These are phyloP conservation scores for Sclerodermus sp. DNA, from an alignment of 2,888 invertebrate genomes.

Conservation along the genomic window DNA sequence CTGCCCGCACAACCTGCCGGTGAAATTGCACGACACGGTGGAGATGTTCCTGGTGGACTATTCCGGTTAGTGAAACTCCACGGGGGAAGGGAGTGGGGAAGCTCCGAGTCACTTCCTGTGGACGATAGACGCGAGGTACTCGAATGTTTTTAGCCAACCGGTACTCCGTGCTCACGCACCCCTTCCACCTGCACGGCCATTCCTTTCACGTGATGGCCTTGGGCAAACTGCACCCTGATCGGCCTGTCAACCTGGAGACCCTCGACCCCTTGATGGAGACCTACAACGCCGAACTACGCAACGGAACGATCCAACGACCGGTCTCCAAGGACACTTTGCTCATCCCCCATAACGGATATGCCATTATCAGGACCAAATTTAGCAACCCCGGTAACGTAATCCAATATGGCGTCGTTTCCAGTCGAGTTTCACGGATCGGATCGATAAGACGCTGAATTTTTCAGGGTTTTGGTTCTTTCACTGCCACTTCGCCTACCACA, in stretches of 20 bases:
- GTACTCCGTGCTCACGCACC: slow-evolving; percentile 3
- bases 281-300: background rate
- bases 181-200: slow-evolving; percentile 10
- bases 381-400: slow-evolving; percentile 7
- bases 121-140: no score
- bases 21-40: background rate
- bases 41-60: slow-evolving; percentile 9
- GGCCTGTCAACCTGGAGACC: background rate
- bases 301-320: background rate
- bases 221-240: background rate
- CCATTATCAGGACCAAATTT: slow-evolving; percentile 5
- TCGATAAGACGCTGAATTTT: background rate
- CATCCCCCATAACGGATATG: slow-evolving; percentile 9
- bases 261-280: background rate
- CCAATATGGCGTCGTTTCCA: no score
- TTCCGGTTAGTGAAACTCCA: slow-evolving; percentile 2
- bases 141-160: background rate
- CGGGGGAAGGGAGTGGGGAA: no score
- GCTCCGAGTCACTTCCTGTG: background rate
- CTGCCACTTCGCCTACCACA: slow-evolving; percentile 36
- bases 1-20: slow-evolving; percentile 2
- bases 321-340: slow-evolving; percentile 8
- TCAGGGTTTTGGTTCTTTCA: slow-evolving; percentile 40
- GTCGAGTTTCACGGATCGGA: no score
- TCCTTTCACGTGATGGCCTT: slow-evolving; percentile 5